Conservation (phyloP, 2,888 invertebrate species). For the Drosophila anomalipes region DNA sequence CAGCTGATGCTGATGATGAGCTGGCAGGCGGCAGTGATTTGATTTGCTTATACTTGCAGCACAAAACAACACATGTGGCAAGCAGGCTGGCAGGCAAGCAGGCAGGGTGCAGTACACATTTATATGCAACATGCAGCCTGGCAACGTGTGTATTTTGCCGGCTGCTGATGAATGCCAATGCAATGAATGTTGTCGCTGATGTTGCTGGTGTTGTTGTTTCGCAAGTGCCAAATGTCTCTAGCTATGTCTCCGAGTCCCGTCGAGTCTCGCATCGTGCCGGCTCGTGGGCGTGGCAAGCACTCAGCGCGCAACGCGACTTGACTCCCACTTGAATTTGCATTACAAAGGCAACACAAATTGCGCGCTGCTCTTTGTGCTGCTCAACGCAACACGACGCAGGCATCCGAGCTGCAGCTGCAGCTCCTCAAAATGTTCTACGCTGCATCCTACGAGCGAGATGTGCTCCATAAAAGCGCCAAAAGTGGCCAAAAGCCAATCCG, state of each 20-base stretch:
- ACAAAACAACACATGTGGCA: conserved; percentile 57
- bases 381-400: conserved; percentile 27
- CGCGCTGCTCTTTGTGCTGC: conserved; percentile 70
- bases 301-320: conserved; percentile 63
- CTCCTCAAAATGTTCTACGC: conserved; percentile 39
- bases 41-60: conserved; percentile 59
- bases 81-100: conserved; percentile 5
- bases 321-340: conserved; percentile 81
- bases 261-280: conserved; percentile 28
- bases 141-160: conserved; percentile 69
- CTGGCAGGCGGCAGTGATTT: conserved; percentile 56
- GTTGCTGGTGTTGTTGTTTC: conserved; percentile 40
- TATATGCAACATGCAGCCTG: conserved; percentile 75
- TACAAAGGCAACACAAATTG: conserved; percentile 80
- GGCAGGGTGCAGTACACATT: conserved; percentile 42
- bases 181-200: conserved; percentile 30
- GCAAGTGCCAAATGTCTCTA: conserved; percentile 71
- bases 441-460: conserved; percentile 24
- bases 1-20: conserved; percentile 55
- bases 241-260: conserved; percentile 23
- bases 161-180: conserved; percentile 78
- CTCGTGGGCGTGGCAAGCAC: conserved; percentile 74
- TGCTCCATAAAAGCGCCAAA: neutral
- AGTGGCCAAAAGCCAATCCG: neutral
- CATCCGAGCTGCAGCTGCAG: conserved; percentile 17